Percentiles rank a stretch among this genome's conserved stretches.
Evolutionary conservation across 1,140 invertebrate genomes (phyloP).

Genomic region (Schlechtendalia chinensis): DNA sequence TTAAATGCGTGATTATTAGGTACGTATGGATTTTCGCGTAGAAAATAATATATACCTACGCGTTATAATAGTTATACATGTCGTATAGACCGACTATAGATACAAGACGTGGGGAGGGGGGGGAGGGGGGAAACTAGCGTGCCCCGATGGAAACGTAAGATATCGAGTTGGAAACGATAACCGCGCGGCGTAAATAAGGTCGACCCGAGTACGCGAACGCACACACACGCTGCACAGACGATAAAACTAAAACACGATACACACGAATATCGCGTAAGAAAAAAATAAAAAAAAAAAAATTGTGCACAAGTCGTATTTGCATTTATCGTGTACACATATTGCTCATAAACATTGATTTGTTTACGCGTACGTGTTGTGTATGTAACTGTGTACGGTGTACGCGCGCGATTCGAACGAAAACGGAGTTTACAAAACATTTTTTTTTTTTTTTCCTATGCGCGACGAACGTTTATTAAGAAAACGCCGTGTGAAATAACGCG

Average conservation of each 20-base stretch:
- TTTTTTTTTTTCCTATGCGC: too few relatives aligned
- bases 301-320: background rate
- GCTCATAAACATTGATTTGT: slow-evolving; percentile 30
- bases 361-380: background rate
- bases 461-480: background rate
- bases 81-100: background rate
- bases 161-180: background rate
- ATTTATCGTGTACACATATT: background rate
- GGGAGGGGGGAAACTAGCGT: background rate
- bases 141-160: background rate
- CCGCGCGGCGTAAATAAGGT: background rate
- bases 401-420: background rate
- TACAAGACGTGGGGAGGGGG: background rate
- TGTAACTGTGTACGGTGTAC: background rate
- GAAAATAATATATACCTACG: background rate
- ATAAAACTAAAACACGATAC: background rate
- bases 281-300: too few relatives aligned
- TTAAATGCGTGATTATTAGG: too few relatives aligned
- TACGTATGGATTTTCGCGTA: background rate
- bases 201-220: background rate
- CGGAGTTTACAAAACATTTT: background rate
- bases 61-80: background rate
- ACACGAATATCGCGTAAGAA: background rate
- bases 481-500: background rate
- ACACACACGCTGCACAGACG: background rate